Percentiles rank a stretch among this genome's conserved stretches.
These are phyloP conservation scores for Phrynocephalus guinanensis DNA, from an alignment of 2,797 vertebrate species.

Conservation along the genomic window DNA sequence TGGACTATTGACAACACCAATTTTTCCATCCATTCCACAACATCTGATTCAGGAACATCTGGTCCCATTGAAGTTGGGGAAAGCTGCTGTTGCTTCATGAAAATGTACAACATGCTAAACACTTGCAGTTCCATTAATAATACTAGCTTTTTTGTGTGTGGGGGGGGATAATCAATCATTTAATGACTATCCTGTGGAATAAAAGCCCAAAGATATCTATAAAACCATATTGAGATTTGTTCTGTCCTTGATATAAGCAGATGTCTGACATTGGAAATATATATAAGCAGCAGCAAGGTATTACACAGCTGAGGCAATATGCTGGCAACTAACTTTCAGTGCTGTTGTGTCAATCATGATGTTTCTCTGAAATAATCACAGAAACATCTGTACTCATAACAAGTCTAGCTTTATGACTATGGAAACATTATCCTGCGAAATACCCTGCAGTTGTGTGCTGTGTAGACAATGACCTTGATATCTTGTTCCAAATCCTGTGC, in stretches of 20 bases:
- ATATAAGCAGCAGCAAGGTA: slow-evolving; percentile 14
- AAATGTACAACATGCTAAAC: neutral
- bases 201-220: neutral
- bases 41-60: slow-evolving; percentile 12
- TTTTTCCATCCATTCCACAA: neutral
- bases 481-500: neutral
- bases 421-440: neutral
- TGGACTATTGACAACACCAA: neutral
- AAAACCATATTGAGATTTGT: neutral
- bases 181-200: slow-evolving; percentile 1
- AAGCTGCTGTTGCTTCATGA: neutral
- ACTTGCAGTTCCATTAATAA: neutral
- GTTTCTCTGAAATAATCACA: neutral
- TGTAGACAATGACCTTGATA: neutral
- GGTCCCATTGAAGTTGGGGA: neutral
- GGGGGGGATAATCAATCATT: neutral
- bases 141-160: neutral
- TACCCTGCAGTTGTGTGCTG: neutral
- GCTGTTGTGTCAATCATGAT: neutral
- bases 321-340: neutral
- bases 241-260: neutral
- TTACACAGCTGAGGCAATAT: neutral
- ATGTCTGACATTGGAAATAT: neutral
- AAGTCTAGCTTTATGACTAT: neutral
- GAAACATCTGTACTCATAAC: slow-evolving; percentile 7